Base-by-base conservation (phyloP, 1,140 invertebrate species). In the Heliconius congener region DNA sequence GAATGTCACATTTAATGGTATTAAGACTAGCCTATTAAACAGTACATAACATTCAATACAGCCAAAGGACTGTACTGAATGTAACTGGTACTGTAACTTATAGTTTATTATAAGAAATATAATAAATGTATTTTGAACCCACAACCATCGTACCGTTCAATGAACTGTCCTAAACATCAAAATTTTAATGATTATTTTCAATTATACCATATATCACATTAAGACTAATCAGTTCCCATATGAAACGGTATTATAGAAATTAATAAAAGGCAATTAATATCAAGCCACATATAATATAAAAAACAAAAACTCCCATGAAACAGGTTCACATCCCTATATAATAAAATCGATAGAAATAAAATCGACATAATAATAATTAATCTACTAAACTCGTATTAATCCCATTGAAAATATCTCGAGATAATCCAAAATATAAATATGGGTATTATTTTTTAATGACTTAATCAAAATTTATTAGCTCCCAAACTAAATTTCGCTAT, bases 391-490 rank as follows among this genome's bases (percentile, higher is more conserved):
- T 76, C 46, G 27, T 72, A 71, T 76, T 50, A 76, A 30, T 52
- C 60, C 34, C 34, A 39, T 76, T 72, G 70, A 80, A 71, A 30
- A 66, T 66, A 75, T 57, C 34, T 76, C n/a, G 55, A 37, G 73
- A 81, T 83, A 79, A 81, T 83, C 74, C 74, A 78, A 80, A 78
- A 80, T 73, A 82, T 82, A 82, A 82, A 83, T 79, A 81, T 72
- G 13, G 50, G 23, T 73, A 57, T 73, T 77, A 73, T 80, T 73
- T 73, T 73, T 57, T 87, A 86, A 89, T 87, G 82, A 82, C 84
- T 89, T 84, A 83, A 88, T 88, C 82, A 85, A 84, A 83, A 80
- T 82, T 85, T 84, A 86, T 84, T 76, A 80, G 78, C 71, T 34
- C 42, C 27, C 27, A 71, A 84, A 73, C 81, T 73, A 79, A 83